These are phyloP conservation scores for Troides oblongomaculatus DNA, from an alignment of 2,888 invertebrate genomes.

Conservation along the genomic window DNA sequence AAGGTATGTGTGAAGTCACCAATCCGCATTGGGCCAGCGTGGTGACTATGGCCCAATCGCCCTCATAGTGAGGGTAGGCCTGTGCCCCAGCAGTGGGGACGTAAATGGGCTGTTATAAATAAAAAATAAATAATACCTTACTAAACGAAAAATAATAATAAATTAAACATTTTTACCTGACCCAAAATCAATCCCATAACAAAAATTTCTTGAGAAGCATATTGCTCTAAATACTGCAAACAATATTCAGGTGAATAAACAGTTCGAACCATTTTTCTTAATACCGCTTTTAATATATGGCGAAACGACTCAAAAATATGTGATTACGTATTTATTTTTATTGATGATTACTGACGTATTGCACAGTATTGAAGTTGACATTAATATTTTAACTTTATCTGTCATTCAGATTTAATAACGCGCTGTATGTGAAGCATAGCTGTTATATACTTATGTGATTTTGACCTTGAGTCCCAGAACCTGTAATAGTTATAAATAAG, in stretches of 20 bases:
- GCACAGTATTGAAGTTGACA: constrained; percentile 2
- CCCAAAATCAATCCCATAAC: constrained; percentile 88
- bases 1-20: too few relatives aligned
- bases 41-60: too few relatives aligned
- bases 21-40: too few relatives aligned
- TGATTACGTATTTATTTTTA: constrained; percentile 26
- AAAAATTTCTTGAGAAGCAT: constrained; percentile 82
- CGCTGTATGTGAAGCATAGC: too few relatives aligned
- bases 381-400: not conserved
- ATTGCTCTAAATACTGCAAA: constrained; percentile 83
- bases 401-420: too few relatives aligned
- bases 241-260: constrained; percentile 85
- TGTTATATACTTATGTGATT: too few relatives aligned
- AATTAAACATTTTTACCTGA: constrained; percentile 79
- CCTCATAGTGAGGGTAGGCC: too few relatives aligned
- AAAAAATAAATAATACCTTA: not conserved
- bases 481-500: too few relatives aligned
- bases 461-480: too few relatives aligned
- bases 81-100: too few relatives aligned
- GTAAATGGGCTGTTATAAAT: too few relatives aligned
- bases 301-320: constrained; percentile 10
- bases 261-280: constrained; percentile 81
- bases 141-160: not conserved
- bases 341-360: constrained; percentile 3
- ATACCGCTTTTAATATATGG: constrained; percentile 20